Evolutionary conservation across 1,140 invertebrate genomes (phyloP).

Genomic region (Brachionus plicatilis): DNA sequence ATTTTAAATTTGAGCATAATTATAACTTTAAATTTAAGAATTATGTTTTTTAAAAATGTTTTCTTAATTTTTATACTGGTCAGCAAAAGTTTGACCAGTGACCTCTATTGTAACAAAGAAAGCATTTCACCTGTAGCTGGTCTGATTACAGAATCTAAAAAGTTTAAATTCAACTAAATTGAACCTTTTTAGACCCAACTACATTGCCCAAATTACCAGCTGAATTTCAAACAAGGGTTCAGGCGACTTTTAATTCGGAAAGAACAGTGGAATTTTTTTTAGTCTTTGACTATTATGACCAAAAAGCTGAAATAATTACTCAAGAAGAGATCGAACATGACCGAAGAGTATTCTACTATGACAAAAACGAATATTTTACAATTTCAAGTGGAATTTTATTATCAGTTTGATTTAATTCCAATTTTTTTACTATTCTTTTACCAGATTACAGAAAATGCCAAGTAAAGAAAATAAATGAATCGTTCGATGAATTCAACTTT

Average conservation of each 20-base stretch:
- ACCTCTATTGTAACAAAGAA: not conserved
- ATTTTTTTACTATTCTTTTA: not conserved
- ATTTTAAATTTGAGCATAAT: not conserved
- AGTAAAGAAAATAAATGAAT: conserved; percentile 35
- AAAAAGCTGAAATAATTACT: conserved; percentile 35
- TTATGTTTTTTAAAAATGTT: not conserved
- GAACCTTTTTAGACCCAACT: not conserved
- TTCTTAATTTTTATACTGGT: not conserved
- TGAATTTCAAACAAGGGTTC: conserved; percentile 38
- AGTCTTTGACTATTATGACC: conserved; percentile 11
- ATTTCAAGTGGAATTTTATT: not conserved
- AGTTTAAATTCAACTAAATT: not conserved
- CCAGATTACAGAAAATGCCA: conserved; percentile 6
- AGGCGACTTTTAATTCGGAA: not conserved
- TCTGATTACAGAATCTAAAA: too few species aligned
- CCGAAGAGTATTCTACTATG: conserved; percentile 13
- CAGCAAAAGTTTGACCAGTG: not conserved
- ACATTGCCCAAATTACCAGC: not conserved
- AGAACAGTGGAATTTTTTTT: conserved; percentile 9
- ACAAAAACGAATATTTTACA: conserved; percentile 31
- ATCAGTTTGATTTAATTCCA: not conserved
- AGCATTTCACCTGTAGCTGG: not conserved
- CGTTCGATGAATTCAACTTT: conserved; percentile 26
- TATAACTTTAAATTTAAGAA: not conserved
- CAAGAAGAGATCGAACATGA: conserved; percentile 1